Evolutionary conservation across 92 coral and sea anemone species (phyloP), one percentile per base, ranked within the genome.

Genomic region (Muricea muricata): DNA sequence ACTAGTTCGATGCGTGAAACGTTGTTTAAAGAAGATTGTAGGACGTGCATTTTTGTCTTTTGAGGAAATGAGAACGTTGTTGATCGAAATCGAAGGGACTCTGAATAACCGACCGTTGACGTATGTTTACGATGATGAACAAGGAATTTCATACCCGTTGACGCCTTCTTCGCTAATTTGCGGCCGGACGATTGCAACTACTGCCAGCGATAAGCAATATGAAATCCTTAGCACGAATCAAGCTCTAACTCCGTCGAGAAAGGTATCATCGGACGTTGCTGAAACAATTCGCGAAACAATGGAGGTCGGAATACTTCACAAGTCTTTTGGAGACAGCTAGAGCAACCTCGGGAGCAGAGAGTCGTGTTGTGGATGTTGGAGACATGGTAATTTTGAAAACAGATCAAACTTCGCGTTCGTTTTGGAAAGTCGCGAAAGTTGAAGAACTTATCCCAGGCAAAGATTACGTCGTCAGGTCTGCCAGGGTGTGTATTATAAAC

Each of bases 331-430:
- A 65, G 13, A 1, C 40, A 55, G 25, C 63, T 8, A n/a, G 63
- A 4, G 2, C 25, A 17, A n/a, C n/a, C n/a, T n/a, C 2, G 29
- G 4, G 21, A 55, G 2, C n/a, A 55, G 10, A 29, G 15, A 2
- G 25, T 17, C 45, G 52, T 18, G 32, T 20, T n/a, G 52, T 48
- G 4, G 28, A 33, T 9, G 61, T 65, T 0, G 61, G 85, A 57
- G 58, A 80, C 42, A 28, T 80, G 21, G 85, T 80, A 15, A 65
- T 65, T 30, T 50, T 65, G 25, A 80, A 80, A 33, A 65, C 39
- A 41, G 85, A 65, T 42, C 48, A 9, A 4, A 37, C 42, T 4
- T 4, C 4, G 9, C 42, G 42, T 4, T 37, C 9, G 9, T 37
- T 37, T 37, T 37, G 42, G 42, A 37, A 37, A 37, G 9, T 37